These are phyloP conservation scores for Okapia johnstoni DNA, from an alignment of 2,113 vertebrate genomes.

Conservation along the genomic window DNA sequence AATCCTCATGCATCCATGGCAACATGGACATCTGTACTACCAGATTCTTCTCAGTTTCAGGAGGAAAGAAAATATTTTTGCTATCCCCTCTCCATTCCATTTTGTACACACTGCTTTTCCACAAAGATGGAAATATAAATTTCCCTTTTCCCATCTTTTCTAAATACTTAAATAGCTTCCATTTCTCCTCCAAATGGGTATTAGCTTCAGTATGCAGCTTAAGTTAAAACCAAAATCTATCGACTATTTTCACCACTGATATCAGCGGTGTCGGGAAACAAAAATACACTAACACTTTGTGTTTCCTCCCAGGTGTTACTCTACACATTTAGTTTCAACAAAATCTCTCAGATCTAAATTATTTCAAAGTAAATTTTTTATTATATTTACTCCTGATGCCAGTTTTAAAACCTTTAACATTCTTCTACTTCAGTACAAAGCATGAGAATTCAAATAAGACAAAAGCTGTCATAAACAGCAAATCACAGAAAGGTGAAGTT, in stretches of 20 bases:
- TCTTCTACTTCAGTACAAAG: neutral
- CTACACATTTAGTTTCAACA: neutral
- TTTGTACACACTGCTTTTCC: neutral
- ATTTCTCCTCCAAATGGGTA: neutral
- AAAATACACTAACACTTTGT: neutral
- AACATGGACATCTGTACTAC: neutral
- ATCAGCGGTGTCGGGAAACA: neutral
- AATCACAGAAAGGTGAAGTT: neutral
- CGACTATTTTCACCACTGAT: neutral
- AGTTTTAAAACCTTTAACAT: neutral
- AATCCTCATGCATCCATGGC: neutral
- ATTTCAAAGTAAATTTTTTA: neutral
- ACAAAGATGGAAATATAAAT: neutral
- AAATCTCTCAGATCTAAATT: neutral
- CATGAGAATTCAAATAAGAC: neutral
- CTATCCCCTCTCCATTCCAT: neutral
- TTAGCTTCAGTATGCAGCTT: neutral
- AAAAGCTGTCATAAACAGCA: neutral
- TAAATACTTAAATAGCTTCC: neutral
- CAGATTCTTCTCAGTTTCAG: neutral
- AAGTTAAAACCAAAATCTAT: neutral
- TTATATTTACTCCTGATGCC: neutral
- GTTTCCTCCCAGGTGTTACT: neutral
- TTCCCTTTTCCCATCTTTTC: neutral
- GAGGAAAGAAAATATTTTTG: neutral